Base-by-base conservation (phyloP, 2,113 vertebrate genomes). In the Cebidichthys violaceus region DNA sequence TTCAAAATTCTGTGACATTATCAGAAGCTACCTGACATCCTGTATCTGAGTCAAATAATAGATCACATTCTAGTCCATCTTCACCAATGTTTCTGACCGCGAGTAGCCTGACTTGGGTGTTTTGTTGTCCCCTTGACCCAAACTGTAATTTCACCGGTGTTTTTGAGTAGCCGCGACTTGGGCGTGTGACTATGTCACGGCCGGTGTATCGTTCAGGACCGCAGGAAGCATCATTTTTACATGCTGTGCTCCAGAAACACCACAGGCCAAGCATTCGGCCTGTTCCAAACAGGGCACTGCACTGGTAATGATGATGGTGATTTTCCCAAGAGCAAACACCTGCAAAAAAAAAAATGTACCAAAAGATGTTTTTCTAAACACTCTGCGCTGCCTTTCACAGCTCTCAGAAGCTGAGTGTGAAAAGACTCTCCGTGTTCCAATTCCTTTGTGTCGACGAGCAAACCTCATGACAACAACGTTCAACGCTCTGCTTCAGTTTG, bases 1-100 rank as follows among this genome's bases (percentile, higher is more conserved):
- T 62, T 70, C 18, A 57, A 62, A 66, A 71, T 57, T 13, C 8
- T 68, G 55, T 66, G 54, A 55, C 24, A 59, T 75, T 61, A 69
- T 67, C 33, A 73, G 41, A 41, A 15, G 9, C n/a, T 37, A 35
- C 33, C n/a, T 18, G 55, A 55, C 45, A 43, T 20, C 24, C 29
- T 61, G 37, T 37, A 57, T 13, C 27, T 65, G 41, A 69, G 52
- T 65, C 62, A 80, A 22, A 39, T 6, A 67, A 52, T 17, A 72
- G 57, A n/a, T 14, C 61, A 45, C 24, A 67, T 43, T 17, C 13
- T 27, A n/a, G n/a, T n/a, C n/a, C n/a, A n/a, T n/a, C n/a, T 52
- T 50, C 43, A 33, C 33, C 33, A 6, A 2, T 43, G 10, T 43
- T 43, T 43, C n/a, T n/a, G n/a, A n/a, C n/a, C n/a, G n/a, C n/a